Conservation (phyloP, 2,888 invertebrate genomes). For the Oegoconia quadripuncta region DNA sequence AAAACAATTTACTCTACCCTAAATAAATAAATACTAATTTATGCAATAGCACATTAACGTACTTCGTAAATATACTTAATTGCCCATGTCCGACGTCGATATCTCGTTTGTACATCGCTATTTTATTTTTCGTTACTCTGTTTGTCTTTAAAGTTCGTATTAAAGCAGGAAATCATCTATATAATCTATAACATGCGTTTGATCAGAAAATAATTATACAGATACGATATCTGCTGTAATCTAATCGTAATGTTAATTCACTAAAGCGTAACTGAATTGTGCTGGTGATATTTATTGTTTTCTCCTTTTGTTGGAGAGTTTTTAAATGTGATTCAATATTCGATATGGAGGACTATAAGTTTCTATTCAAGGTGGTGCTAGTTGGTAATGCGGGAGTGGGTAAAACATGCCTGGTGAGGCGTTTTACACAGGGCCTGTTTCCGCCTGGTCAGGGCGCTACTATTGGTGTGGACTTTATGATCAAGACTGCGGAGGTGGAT, state of each 20-base stretch:
- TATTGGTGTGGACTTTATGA: constrained; percentile 99
- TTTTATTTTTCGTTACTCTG: constrained; percentile 39
- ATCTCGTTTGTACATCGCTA: constrained; percentile 22
- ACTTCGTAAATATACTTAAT: constrained; percentile 10
- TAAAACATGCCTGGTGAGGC: constrained; percentile 96
- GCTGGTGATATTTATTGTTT: constrained; percentile 40
- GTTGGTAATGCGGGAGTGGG: constrained; percentile 99
- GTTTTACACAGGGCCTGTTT: constrained; percentile 98
- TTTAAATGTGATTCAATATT: constrained; percentile 56
- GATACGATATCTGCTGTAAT: constrained; percentile 43
- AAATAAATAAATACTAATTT: no score
- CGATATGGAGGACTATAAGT: constrained; percentile 98
- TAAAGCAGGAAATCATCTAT: constrained; percentile 29
- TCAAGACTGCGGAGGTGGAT: constrained; percentile 98
- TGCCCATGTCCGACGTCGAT: constrained; percentile 30
- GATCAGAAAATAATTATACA: constrained; percentile 48
- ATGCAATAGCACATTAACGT: no score
- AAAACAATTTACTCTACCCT: no score
- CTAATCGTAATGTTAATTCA: constrained; percentile 51
- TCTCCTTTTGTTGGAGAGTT: constrained; percentile 24
- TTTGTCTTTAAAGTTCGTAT: background rate
- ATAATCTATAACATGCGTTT: constrained; percentile 54
- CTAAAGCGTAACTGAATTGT: constrained; percentile 62
- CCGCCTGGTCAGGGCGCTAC: constrained; percentile 99
- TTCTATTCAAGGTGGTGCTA: constrained; percentile 98